Evolutionary conservation across 2,888 invertebrate species (phyloP).

Genomic region (Caradrina clavipalpis): DNA sequence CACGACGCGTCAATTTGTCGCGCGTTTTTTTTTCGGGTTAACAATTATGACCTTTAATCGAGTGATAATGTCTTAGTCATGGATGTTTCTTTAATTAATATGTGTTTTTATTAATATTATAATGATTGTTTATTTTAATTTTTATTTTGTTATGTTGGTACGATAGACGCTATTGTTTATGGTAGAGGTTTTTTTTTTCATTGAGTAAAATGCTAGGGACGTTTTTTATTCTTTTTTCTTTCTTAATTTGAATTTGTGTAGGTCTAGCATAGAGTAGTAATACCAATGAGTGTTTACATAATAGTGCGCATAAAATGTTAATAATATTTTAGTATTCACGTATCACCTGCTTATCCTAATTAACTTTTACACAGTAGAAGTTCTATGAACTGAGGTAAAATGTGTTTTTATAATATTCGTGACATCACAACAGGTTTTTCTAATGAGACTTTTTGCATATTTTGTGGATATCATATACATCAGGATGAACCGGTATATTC

Average conservation of each 20-base stretch:
- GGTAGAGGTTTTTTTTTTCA: slow-evolving; percentile 14
- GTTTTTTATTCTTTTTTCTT: background rate
- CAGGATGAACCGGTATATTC: background rate
- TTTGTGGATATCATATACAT: slow-evolving; percentile 45
- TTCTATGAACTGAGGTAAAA: slow-evolving; percentile 31
- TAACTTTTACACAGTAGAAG: slow-evolving; percentile 47
- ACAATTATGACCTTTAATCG: slow-evolving; percentile 60
- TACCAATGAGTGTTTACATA: slow-evolving; percentile 40
- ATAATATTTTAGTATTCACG: slow-evolving; percentile 36
- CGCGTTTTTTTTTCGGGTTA: slow-evolving; percentile 63
- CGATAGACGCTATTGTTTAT: slow-evolving; percentile 19
- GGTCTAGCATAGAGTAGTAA: slow-evolving; percentile 4
- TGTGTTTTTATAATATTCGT: slow-evolving; percentile 27
- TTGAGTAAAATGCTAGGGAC: background rate
- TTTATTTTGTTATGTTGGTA: slow-evolving; percentile 11
- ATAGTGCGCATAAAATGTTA: slow-evolving; percentile 28
- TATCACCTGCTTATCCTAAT: slow-evolving; percentile 49
- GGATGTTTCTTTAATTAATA: slow-evolving; percentile 52
- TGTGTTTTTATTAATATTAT: slow-evolving; percentile 44
- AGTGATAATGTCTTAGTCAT: slow-evolving; percentile 58
- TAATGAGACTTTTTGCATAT: slow-evolving; percentile 22
- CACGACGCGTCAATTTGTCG: slow-evolving; percentile 66
- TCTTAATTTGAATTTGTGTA: slow-evolving; percentile 42
- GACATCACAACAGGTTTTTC: slow-evolving; percentile 33
- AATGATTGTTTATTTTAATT: slow-evolving; percentile 7